phyloP scores from a whole-genome alignment of 2,113 vertebrate genomes.

The Crotophaga sulcirostris region DNA sequence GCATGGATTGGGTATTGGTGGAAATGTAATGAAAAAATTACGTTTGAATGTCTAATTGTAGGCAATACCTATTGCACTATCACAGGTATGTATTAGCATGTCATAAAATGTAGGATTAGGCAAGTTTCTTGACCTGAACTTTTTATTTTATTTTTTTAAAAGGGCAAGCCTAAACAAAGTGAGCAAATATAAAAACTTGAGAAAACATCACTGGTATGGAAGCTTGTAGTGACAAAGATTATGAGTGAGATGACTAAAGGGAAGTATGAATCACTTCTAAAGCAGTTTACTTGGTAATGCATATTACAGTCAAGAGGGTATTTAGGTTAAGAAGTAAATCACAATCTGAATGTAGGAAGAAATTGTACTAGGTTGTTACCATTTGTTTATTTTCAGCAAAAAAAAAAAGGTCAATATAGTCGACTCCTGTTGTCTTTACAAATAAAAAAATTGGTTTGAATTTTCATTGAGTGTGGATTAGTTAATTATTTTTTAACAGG shows the following conservation, averaged over 20 bases:
- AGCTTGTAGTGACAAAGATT: not conserved
- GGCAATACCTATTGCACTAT: not conserved
- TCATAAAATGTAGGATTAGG: not conserved
- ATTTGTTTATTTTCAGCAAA: not conserved
- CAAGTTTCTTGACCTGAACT: not conserved
- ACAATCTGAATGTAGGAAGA: not conserved
- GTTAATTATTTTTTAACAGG: not conserved
- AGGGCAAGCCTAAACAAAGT: not conserved
- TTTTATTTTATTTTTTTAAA: not conserved
- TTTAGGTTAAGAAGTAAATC: not conserved
- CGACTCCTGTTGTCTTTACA: not conserved
- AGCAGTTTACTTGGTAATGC: rapidly evolving
- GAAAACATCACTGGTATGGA: not conserved
- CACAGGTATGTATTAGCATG: not conserved
- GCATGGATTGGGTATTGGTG: not conserved
- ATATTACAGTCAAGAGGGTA: not conserved
- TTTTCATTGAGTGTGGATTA: not conserved
- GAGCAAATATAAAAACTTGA: not conserved
- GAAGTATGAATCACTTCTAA: rapidly evolving
- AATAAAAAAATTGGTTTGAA: not conserved
- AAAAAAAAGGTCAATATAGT: not conserved
- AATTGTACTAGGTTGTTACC: not conserved
- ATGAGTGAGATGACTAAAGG: not conserved
- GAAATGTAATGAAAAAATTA: not conserved
- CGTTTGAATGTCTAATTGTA: not conserved